Evolutionary conservation across 2,113 vertebrate genomes (phyloP), one percentile per base, ranked within the genome.

Genomic region (Saccopteryx leptura): DNA sequence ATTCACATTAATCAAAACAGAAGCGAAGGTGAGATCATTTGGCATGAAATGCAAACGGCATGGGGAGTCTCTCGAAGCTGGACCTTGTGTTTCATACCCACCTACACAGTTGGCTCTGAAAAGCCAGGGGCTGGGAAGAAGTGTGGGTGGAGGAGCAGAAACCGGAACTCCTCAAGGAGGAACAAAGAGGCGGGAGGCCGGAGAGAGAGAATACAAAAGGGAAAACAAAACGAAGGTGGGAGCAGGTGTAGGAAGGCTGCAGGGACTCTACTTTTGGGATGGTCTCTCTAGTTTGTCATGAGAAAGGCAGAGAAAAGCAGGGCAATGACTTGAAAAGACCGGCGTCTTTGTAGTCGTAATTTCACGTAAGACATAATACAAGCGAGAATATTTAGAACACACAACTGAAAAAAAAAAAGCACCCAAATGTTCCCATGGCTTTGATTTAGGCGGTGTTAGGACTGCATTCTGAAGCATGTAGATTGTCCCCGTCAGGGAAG

Each of bases 131-230:
- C n/a, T 78, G 52, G n/a, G 75, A 68, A 39, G 21, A 63, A 82
- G 81, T 12, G 48, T n/a, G 24, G 33, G 17, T 3, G 23, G 31
- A 81, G 39, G 33, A 48, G 56, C 39, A 66, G 68, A 86, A 65
- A 63, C 52, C 91, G 78, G 50, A 80, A 23, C 80, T 92, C 80
- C 90, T 92, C 87, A 26, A 28, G 87, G 13, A 80, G 65, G n/a
- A 93, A 61, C 28, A 74, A 63, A 78, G 48, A 65, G 26, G 56
- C 50, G 8, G 5, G 48, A 54, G 8, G 11, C 58, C 39, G 46
- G 46, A 0, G 1, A 75, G 31, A 61, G 75, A 4, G 12, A 52
- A 61, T 4, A 21, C 26, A 65, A 65, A 74, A 46, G 19, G 50
- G 19, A 71, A 63, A 24, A 50, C 65, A 54, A 90, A 33, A 71